Conservation (phyloP, 2,113 vertebrate genomes). For the Formicarius rufipectus region DNA sequence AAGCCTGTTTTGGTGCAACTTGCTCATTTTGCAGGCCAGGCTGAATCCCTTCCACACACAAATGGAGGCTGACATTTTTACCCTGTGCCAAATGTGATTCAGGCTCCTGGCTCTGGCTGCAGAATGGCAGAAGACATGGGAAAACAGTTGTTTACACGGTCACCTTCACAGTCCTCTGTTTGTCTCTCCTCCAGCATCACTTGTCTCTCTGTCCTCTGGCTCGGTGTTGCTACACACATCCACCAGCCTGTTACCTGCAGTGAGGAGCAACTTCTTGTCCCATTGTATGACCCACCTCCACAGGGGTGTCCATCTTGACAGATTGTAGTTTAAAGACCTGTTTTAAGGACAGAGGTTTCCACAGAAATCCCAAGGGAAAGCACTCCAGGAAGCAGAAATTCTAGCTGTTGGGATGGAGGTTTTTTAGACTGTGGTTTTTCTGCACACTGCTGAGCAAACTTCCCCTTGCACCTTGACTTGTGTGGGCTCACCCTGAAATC, state of each 20-base stretch:
- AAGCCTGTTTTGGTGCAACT: neutral
- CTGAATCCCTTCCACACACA: neutral
- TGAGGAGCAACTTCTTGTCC: neutral
- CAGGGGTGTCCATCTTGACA: neutral
- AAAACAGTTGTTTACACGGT: neutral
- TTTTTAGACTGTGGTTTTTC: neutral
- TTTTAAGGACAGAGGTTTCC: neutral
- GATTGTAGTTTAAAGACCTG: neutral
- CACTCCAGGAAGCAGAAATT: neutral
- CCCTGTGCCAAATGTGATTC: neutral
- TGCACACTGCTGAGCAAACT: neutral
- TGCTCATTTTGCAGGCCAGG: neutral
- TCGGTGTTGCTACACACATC: rapidly evolving
- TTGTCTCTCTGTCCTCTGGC: neutral
- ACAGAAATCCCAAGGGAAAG: neutral
- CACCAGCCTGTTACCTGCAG: neutral
- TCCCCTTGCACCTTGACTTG: neutral
- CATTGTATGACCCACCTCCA: no score
- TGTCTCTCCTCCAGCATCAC: neutral
- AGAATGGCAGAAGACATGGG: neutral
- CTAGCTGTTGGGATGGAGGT: neutral
- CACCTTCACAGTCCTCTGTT: neutral
- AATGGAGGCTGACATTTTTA: neutral
- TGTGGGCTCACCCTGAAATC: neutral
- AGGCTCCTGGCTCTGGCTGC: neutral